phyloP scores from a whole-genome alignment of 2,113 vertebrate species.

The human (Homo sapiens) region DNA sequence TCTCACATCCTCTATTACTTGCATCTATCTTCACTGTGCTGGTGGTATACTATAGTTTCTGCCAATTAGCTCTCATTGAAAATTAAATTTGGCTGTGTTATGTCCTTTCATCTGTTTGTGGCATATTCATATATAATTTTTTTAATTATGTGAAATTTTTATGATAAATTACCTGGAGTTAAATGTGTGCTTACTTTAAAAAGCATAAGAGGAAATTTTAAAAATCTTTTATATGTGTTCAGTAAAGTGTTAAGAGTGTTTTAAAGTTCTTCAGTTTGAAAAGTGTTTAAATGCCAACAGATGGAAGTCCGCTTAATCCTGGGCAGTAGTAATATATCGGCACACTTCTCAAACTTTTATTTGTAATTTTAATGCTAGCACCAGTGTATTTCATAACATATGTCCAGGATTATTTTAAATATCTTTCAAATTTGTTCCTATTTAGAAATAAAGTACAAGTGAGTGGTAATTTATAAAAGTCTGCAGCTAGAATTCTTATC shows the following conservation, averaged over 20 bases:
- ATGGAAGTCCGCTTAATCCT: neutral
- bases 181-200: neutral
- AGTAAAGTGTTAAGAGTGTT: neutral
- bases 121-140: conserved; percentile 74
- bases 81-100: conserved; percentile 74
- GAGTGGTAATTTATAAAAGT: neutral
- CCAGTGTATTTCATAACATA: neutral
- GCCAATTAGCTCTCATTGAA: conserved; percentile 53
- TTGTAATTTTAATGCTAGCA: neutral
- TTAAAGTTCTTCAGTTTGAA: neutral
- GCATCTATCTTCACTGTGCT: conserved; percentile 75
- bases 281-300: neutral
- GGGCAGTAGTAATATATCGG: neutral
- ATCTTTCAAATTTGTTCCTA: neutral
- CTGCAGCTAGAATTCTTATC: neutral
- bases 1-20: conserved; percentile 62
- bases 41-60: conserved; percentile 56
- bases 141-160: conserved; percentile 44
- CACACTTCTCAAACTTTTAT: neutral
- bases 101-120: conserved; percentile 81
- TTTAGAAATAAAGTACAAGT: conserved; percentile 2
- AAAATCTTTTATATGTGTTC: neutral
- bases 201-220: neutral
- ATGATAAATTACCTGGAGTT: conserved; percentile 27
- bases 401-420: conserved; percentile 2